Base-by-base conservation (phyloP, 37 sponge, comb jelly and placozoan genomes). In the Bolinopsis microptera region DNA sequence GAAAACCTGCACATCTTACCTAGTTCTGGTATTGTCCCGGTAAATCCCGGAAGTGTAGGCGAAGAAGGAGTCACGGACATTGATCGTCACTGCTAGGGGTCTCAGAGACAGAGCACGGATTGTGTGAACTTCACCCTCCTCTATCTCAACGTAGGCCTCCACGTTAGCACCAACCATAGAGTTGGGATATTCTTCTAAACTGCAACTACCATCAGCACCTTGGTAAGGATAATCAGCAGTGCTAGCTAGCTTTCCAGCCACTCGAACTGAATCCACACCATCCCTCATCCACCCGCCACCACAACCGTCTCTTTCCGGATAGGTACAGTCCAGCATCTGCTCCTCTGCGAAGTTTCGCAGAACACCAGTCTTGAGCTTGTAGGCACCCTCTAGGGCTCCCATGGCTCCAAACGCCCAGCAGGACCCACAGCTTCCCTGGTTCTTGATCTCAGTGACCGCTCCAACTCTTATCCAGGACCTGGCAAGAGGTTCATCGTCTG, bases 401-500 rank as follows among this genome's bases (percentile, higher is more conserved):
- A 72, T 28, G 18, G 75, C 75, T 72, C 31, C 75, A 72, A 72
- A 72, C 27, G 75, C 32, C 75, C 75, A 72, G 26, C 75, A 72
- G 18, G 75, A 72, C 18, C 75, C 75, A 72, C 75, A 72, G n/a
- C 22, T 23, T 30, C 75, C 75, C 25, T 72, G 75, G 75, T 72
- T 21, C 32, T 72, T 72, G 31, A 72, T 24, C 32, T 8, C 22
- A 23, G 75, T 72, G 2, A 72, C 75, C 25, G 27, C 32, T 72
- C 75, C 75, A 8, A 23, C 75, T 8, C 18, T 21, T 8, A 28
- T 72, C 75, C 75, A 72, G 27, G 31, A 28, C 32, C 18, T 72
- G 22, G 3, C 25, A 21, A 3, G 5, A 24, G 75, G 75, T 23
- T 23, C 75, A 67, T 67, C 68, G 13, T 67, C 68, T 13, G 13